Percentiles rank a stretch among this genome's conserved stretches.
phyloP scores from a whole-genome alignment of 92 coral and sea anemone genomes.

The Phenganax subtilis region DNA sequence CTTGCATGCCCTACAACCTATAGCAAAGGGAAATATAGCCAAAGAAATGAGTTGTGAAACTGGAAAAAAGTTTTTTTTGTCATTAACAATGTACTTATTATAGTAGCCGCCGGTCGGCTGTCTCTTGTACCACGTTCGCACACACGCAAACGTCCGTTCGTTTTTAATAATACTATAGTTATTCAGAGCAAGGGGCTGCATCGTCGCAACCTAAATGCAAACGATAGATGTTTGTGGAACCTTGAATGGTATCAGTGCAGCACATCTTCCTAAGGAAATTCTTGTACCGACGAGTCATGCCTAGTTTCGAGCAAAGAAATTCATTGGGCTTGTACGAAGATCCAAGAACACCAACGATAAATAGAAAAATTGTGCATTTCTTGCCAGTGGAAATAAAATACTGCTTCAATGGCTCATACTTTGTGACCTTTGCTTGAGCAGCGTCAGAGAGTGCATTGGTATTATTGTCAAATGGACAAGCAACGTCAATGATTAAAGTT shows the following conservation, averaged over 20 bases:
- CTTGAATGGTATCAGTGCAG: constrained; percentile 43
- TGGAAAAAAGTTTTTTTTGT: no score
- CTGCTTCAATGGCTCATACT: constrained; percentile 31
- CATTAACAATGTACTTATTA: no score
- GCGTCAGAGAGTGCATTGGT: constrained; percentile 29
- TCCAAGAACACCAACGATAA: constrained; percentile 35
- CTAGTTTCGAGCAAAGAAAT: background rate
- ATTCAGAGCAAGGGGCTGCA: no score
- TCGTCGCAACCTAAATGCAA: constrained; percentile 9
- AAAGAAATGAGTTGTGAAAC: no score
- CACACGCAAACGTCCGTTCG: no score
- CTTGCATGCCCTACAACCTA: no score
- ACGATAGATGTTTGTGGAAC: constrained; percentile 30
- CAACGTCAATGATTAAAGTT: constrained; percentile 20
- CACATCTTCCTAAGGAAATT: constrained; percentile 22
- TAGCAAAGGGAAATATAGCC: no score
- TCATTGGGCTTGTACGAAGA: constrained; percentile 34
- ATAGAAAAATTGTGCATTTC: constrained; percentile 8
- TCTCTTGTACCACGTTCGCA: no score
- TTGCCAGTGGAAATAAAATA: constrained; percentile 6
- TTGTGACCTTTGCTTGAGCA: constrained; percentile 13
- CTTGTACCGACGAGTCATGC: constrained; percentile 34
- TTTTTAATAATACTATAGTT: no score
- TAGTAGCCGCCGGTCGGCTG: no score
- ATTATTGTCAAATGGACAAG: constrained; percentile 35